Evolutionary conservation across 1,140 invertebrate genomes (phyloP), one percentile per base, ranked within the genome.

Genomic region (Thaumetopoea pityocampa): DNA sequence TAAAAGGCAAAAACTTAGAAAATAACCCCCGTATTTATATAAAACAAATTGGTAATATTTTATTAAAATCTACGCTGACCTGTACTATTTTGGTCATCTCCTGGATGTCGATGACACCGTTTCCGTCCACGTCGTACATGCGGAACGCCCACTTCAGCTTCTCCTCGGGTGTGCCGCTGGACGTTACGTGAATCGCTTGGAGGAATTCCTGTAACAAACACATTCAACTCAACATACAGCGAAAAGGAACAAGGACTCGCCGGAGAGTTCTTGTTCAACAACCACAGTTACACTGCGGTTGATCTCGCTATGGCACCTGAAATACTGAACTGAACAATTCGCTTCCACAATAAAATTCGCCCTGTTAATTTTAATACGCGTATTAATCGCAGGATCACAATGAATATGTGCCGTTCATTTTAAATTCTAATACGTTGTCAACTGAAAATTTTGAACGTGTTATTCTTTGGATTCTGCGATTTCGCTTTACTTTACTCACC

Each of bases 71-170:
- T n/a, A n/a, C n/a, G n/a, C n/a, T n/a, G n/a, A 95, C 94, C 92
- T 95, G 93, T 45, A 96, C 94, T 74, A 96, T 96, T 89, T 96
- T 95, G 22, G 93, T 95, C 94, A 96, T 96, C 89, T 96, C 94
- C 78, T 97, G 94, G 68, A 98, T 95, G 81, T 99, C 97, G 77
- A 99, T 99, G 45, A 98, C 96, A 44, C 98, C 98, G 83, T 99
- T 99, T 11, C 96, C 96, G 84, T 99, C 97, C n/a, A 99, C 98
- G 79, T 99, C 98, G 81, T 99, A 99, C 94, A 96, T 96, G 71
- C 94, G 92, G 88, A 99, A 99, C 24, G 98, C 98, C 98, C 98
- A 99, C 87, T 99, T 98, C 24, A 99, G 89, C 86, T 99, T 99
- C 81, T 99, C 97, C 80, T 99, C 96, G 5, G 97, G 96, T 54